phyloP scores from a whole-genome alignment of 2,888 invertebrate genomes.

The Chalcosyrphus nemorum region DNA sequence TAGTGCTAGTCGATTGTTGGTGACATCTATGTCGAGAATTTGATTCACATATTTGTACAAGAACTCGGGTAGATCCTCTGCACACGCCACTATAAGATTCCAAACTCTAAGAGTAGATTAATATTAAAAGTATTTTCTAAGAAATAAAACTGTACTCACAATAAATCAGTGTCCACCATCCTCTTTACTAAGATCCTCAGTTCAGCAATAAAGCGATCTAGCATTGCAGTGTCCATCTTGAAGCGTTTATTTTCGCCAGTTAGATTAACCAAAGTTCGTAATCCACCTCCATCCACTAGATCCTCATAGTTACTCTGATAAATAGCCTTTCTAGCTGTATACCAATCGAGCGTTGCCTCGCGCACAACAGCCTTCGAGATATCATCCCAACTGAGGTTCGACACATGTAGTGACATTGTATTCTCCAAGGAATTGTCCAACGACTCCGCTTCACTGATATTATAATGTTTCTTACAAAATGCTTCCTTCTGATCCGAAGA shows the following conservation, averaged over 20 bases:
- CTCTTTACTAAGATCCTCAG: conserved; percentile 14
- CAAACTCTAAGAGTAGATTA: conserved; percentile 11
- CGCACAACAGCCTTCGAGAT: conserved; percentile 21
- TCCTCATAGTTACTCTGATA: neutral
- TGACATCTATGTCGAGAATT: conserved; percentile 41
- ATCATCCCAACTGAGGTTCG: conserved; percentile 44
- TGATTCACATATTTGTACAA: conserved; percentile 16
- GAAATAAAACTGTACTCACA: conserved; percentile 23
- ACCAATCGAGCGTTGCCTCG: conserved; percentile 44
- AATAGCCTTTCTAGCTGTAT: neutral
- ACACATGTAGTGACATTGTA: conserved; percentile 1
- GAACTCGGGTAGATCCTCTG: neutral
- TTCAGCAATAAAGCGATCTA: conserved; percentile 14
- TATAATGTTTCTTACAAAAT: conserved; percentile 40
- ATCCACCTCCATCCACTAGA: conserved; percentile 24
- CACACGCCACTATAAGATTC: neutral
- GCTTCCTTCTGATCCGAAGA: neutral
- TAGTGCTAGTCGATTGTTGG: conserved; percentile 16
- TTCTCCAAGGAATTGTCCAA: neutral
- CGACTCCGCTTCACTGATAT: neutral
- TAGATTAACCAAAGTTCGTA: neutral
- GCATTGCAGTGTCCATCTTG: neutral
- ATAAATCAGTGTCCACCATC: neutral
- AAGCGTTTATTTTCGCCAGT: neutral
- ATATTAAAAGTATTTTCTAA: neutral